Evolutionary conservation across 1,140 invertebrate genomes (phyloP), one percentile per base, ranked within the genome.

Genomic region (Parapsyche elsis): DNA sequence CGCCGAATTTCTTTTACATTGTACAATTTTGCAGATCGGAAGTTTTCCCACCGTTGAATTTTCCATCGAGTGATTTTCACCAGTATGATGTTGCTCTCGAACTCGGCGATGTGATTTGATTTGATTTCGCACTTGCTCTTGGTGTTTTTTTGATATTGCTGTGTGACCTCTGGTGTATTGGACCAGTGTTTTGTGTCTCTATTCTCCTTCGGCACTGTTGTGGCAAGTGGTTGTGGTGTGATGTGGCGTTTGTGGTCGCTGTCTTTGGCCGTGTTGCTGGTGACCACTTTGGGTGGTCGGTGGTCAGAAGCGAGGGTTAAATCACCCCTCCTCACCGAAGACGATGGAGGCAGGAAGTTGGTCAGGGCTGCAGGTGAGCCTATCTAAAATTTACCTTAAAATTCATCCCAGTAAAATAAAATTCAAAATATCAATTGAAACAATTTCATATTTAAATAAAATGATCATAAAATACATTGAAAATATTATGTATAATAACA

Each of bases 351-450:
- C 4, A 77, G 61, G 23, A 77, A 77, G 9, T 14, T 64, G 9
- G 5, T 19, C 24, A 61, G 59, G 45, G 75, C 75, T 23, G 75
- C 75, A 77, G 75, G 75, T 77, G 53, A 77, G 46, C 4, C 9
- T 49, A 46, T 14, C 1, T 10, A 12, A 12, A 53, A 7, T 38
- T 1, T 38, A 38, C 1, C 7, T 4, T 38, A 38, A 4, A 4
- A 38, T 38, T 38, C 7, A 4, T 38, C 7, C 1, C 1, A 38
- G 2, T 38, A 38, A 38, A 4, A 38, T 1, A 4, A 38, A 4
- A 38, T 38, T 38, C 30, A 38, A 38, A 38, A 38, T 4, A 38
- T 38, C 7, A 1, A 7, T 38, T 38, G 30, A 38, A 38, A 38
- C 1, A 38, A 38, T 4, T 38, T 38, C 7, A 38, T 38, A 38